Evolutionary conservation across 1,140 invertebrate species (phyloP).

Genomic region (Lepidurus apus): DNA sequence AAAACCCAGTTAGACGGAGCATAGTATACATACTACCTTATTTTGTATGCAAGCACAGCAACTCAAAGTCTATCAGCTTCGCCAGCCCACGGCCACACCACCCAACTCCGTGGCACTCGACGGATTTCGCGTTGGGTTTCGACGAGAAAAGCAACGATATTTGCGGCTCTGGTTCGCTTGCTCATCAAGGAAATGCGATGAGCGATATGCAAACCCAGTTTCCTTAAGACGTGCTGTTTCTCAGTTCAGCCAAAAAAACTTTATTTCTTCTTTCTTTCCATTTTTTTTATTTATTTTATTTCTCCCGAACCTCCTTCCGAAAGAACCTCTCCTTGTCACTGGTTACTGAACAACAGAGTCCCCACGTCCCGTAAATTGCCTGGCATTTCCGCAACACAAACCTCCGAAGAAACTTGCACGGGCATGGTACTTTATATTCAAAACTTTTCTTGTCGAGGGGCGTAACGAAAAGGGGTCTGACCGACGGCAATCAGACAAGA

Average conservation of each 20-base stretch:
- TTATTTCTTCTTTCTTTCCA: background rate
- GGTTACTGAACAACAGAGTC: background rate
- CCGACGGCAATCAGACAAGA: background rate
- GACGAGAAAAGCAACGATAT: background rate
- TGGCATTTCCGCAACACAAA: background rate
- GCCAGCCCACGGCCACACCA: background rate
- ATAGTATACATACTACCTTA: constrained; percentile 8
- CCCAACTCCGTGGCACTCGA: background rate
- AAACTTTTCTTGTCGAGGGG: background rate
- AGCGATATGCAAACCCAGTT: constrained; percentile 10
- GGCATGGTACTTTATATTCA: background rate
- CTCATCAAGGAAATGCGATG: background rate
- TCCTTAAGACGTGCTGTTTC: background rate
- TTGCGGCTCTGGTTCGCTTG: background rate
- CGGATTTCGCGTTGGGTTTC: background rate
- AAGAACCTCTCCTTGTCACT: background rate
- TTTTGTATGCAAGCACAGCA: constrained; percentile 12
- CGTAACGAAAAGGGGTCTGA: background rate
- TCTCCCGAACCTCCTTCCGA: background rate
- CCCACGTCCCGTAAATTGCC: background rate
- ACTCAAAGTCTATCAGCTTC: background rate
- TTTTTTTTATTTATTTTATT: background rate
- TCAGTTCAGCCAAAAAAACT: too few relatives aligned
- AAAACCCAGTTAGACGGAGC: constrained; percentile 10
- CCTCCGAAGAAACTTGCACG: background rate